phyloP scores from a whole-genome alignment of 2,797 vertebrate genomes.

The Meriones psammophilus region DNA sequence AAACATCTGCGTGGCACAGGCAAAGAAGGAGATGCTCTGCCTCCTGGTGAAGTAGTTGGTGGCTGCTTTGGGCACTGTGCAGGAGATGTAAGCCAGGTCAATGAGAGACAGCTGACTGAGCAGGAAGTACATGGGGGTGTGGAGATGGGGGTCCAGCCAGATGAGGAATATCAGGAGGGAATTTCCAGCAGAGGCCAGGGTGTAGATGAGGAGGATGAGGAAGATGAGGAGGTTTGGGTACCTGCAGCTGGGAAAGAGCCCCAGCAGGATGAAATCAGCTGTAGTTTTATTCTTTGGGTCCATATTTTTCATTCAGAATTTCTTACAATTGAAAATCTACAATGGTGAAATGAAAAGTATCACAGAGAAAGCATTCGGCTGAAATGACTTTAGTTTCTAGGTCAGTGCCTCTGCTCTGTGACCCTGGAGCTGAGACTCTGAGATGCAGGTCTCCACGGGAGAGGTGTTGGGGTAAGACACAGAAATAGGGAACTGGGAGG shows the following conservation, averaged over 20 bases:
- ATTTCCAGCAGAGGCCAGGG: constrained; percentile 59
- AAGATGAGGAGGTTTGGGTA: constrained; percentile 46
- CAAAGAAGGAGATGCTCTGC: constrained; percentile 53
- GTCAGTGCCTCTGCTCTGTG: not conserved
- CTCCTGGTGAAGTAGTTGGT: constrained; percentile 49
- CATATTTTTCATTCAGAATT: constrained; percentile 35
- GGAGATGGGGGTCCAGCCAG: constrained; percentile 57
- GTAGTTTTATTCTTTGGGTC: constrained; percentile 36
- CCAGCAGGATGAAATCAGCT: constrained; percentile 67
- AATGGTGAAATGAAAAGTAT: not conserved
- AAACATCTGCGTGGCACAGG: constrained; percentile 80
- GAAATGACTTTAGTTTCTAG: not conserved
- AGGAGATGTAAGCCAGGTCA: constrained; percentile 60
- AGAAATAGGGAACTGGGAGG: no score
- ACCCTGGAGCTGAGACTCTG: not conserved
- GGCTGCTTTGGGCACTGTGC: constrained; percentile 57
- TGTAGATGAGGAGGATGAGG: constrained; percentile 59
- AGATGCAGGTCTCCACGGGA: not conserved
- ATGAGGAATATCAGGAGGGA: constrained; percentile 60
- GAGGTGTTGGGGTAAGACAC: not conserved
- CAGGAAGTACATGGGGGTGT: constrained; percentile 67
- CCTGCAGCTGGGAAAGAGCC: constrained; percentile 52
- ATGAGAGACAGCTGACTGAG: constrained; percentile 65
- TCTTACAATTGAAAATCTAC: not conserved
- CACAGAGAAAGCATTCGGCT: not conserved